phyloP scores from a whole-genome alignment of 2,797 vertebrate genomes.

The Sphenopsis melanotis region DNA sequence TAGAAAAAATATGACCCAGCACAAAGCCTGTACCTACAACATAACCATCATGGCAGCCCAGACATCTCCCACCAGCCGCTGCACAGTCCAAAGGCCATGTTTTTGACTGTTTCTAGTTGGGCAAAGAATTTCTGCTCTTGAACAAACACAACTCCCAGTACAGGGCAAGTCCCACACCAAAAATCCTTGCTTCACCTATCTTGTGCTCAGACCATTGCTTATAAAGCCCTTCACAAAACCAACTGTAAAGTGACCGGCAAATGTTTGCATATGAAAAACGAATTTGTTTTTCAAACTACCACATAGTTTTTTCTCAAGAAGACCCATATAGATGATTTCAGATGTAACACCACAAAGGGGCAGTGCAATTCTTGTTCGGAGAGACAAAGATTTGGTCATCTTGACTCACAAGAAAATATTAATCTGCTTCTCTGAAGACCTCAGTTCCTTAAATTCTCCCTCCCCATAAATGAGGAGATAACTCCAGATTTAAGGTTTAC shows the following conservation, averaged over 20 bases:
- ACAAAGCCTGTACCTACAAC: neutral
- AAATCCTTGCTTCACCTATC: neutral
- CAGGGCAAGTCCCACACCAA: neutral
- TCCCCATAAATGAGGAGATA: neutral
- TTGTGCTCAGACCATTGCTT: neutral
- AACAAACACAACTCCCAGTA: neutral
- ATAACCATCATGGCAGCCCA: neutral
- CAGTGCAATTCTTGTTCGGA: neutral
- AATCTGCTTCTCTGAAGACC: neutral
- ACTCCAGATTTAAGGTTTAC: neutral
- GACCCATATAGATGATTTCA: neutral
- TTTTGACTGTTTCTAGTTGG: neutral
- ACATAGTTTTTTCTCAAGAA: neutral
- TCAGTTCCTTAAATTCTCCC: neutral
- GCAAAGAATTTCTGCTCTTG: neutral
- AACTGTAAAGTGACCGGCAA: neutral
- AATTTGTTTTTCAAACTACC: neutral
- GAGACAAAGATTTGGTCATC: neutral
- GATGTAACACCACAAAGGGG: neutral
- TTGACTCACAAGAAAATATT: neutral
- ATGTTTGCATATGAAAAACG: neutral
- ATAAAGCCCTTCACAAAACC: neutral
- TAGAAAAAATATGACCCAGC: neutral
- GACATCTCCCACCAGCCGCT: neutral
- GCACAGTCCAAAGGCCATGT: neutral